These are phyloP conservation scores for Tragelaphus buxtoni DNA, from an alignment of 2,113 vertebrate genomes.

Conservation along the genomic window DNA sequence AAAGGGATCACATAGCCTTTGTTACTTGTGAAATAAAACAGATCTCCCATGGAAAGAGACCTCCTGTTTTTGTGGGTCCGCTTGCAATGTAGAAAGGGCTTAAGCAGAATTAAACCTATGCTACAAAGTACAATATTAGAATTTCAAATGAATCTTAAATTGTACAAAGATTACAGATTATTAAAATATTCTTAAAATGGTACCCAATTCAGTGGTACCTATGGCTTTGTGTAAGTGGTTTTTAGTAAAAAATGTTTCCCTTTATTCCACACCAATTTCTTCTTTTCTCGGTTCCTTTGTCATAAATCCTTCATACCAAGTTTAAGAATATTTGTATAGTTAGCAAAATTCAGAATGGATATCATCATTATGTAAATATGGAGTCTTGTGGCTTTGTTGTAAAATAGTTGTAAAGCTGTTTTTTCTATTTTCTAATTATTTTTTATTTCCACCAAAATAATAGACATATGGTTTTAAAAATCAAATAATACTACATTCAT, in stretches of 20 bases:
- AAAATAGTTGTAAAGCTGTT: neutral
- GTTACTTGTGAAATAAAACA: slow-evolving; percentile 37
- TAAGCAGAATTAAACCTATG: slow-evolving; percentile 21
- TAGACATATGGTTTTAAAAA: neutral
- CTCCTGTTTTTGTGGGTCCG: neutral
- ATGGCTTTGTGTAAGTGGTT: neutral
- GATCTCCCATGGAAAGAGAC: neutral
- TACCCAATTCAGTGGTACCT: neutral
- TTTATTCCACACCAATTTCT: neutral
- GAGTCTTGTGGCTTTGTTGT: neutral
- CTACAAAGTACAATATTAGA: neutral
- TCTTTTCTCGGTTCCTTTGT: neutral
- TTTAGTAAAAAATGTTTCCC: slow-evolving; percentile 18
- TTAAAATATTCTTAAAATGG: slow-evolving; percentile 16
- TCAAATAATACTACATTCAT: neutral
- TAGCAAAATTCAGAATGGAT: neutral
- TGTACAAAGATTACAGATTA: neutral
- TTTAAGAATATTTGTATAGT: neutral
- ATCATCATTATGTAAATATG: neutral
- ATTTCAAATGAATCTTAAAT: neutral
- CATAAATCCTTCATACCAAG: neutral
- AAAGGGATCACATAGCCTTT: neutral
- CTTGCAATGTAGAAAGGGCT: neutral
- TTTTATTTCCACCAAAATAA: slow-evolving; percentile 1
- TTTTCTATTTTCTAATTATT: slow-evolving; percentile 1